Evolutionary conservation across 2,113 vertebrate species (phyloP), one percentile per base, ranked within the genome.

Genomic region (Engystomops pustulosus): DNA sequence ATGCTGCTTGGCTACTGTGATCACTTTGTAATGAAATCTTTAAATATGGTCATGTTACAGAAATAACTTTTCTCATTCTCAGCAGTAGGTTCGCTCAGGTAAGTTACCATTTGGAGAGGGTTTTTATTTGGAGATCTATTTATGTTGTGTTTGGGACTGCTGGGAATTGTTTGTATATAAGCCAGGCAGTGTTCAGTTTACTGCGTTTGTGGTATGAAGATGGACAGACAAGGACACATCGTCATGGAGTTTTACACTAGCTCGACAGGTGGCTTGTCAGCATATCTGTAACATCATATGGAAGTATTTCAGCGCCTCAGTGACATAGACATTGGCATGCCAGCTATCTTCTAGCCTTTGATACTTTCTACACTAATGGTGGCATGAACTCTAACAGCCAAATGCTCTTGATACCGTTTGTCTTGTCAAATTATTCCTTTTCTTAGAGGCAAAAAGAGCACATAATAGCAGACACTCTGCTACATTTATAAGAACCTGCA

Each of bases 231-330:
- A 90, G 88, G 87, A 80, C 90, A 91, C 65, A 85, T 5, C 85
- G 86, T 86, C 85, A 74, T 74, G 70, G 85, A 84, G 89, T 88
- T 90, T 90, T 90, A 90, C 89, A 89, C 85, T 87, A 86, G 74
- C 80, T 80, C 83, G 86, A 92, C 92, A 93, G 91, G 92, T 94
- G 93, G 89, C 90, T 91, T 91, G 91, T 91, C 90, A 91, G 90
- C 88, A 89, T 90, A 80, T 84, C 82, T 93, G 93, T 94, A 92
- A 93, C 91, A 88, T 91, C 93, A 93, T 93, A 93, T 92, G 88
- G 90, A 89, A 86, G 86, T 88, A 90, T 90, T 88, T 88, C 86
- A 87, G 87, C 92, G 92, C 90, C 92, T 92, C 88, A 83, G 90
- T 69, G 45, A 87, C 88, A 91, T 72, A 87, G 87, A 84, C 86